phyloP scores from a whole-genome alignment of 2,888 invertebrate species.

The Papilio elwesi region DNA sequence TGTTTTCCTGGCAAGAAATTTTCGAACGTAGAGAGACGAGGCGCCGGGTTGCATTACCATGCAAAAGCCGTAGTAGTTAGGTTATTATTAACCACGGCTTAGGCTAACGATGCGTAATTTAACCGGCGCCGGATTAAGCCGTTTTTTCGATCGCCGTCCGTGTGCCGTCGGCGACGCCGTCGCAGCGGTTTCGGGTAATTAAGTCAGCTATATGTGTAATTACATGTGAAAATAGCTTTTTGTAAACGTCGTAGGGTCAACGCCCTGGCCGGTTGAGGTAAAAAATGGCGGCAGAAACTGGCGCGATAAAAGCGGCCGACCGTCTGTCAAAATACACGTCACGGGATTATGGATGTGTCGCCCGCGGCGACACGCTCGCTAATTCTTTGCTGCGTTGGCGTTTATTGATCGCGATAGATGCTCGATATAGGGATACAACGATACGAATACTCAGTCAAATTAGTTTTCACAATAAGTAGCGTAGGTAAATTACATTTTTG shows the following conservation, averaged over 20 bases:
- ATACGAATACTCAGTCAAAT: neutral
- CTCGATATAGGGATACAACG: slow-evolving; percentile 34
- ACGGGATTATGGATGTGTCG: slow-evolving; percentile 79
- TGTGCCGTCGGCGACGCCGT: slow-evolving; percentile 58
- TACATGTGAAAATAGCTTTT: slow-evolving; percentile 74
- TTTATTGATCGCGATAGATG: slow-evolving; percentile 64
- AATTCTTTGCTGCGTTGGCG: slow-evolving; percentile 51
- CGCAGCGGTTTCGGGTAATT: slow-evolving; percentile 76
- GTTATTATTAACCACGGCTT: slow-evolving; percentile 60
- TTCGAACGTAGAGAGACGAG: slow-evolving; percentile 67
- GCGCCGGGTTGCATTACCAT: slow-evolving; percentile 53
- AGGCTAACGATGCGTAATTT: slow-evolving; percentile 69
- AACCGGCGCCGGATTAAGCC: slow-evolving; percentile 67
- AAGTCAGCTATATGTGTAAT: slow-evolving; percentile 75
- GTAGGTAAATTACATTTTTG: neutral
- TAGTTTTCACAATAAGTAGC: neutral
- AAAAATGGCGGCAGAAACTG: slow-evolving; percentile 64
- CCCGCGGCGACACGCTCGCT: slow-evolving; percentile 52
- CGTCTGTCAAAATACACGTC: slow-evolving; percentile 79
- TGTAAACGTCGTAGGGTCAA: slow-evolving; percentile 63
- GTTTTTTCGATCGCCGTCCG: slow-evolving; percentile 64
- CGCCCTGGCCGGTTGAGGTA: slow-evolving; percentile 53
- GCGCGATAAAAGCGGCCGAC: slow-evolving; percentile 61
- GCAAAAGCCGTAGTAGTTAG: slow-evolving; percentile 49
- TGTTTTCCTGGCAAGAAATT: slow-evolving; percentile 71